Evolutionary conservation across 1,140 invertebrate species (phyloP).

Genomic region (Magallana ariakensis): DNA sequence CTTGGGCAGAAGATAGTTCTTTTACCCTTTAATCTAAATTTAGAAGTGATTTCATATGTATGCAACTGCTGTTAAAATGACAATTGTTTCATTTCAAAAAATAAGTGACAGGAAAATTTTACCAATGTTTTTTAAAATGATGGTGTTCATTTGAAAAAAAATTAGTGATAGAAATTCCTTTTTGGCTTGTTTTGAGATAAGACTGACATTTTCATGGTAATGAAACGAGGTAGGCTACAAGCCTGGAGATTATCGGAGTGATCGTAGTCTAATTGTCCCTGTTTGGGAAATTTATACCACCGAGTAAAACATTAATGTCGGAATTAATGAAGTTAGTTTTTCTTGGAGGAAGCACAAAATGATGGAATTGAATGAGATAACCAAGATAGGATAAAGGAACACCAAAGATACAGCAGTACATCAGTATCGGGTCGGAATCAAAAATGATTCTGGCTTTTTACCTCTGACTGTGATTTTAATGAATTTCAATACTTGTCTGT

Average conservation of each 20-base stretch:
- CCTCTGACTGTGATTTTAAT: slow-evolving; percentile 29
- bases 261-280: slow-evolving; percentile 26
- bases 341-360: slow-evolving; percentile 33
- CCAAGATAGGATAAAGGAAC: background rate
- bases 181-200: background rate
- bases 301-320: slow-evolving; percentile 26
- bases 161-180: slow-evolving; percentile 26
- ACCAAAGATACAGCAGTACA: background rate
- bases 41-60: no score
- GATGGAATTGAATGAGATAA: slow-evolving; percentile 8
- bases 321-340: slow-evolving; percentile 39
- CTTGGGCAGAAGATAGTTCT: background rate
- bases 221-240: slow-evolving; percentile 30
- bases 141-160: background rate
- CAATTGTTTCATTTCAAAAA: no score
- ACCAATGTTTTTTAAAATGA: slow-evolving; percentile 6
- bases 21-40: no score
- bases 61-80: no score
- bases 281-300: slow-evolving; percentile 34
- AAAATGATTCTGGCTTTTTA: slow-evolving; percentile 11
- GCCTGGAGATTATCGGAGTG: background rate
- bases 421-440: background rate
- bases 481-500: slow-evolving; percentile 15
- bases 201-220: slow-evolving; percentile 23
- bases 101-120: no score